These are phyloP conservation scores for Anagyrus pseudococci DNA, from an alignment of 2,888 invertebrate species.

Conservation along the genomic window DNA sequence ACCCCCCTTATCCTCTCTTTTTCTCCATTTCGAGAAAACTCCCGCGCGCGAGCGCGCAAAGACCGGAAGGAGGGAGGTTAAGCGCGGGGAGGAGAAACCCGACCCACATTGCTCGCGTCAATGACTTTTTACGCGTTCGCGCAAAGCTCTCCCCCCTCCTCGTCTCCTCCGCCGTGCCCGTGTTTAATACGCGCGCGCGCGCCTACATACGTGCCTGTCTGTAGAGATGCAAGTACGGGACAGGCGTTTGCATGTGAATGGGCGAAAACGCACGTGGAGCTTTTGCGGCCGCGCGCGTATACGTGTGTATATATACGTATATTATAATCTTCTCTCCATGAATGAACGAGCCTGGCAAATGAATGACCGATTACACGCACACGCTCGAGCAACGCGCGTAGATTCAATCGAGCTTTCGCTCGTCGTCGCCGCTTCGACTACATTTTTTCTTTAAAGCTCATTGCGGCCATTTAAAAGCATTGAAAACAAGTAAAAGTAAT, in stretches of 20 bases:
- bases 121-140: constrained; percentile 43
- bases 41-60: neutral
- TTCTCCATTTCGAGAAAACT: neutral
- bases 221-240: no score
- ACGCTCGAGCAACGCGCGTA: no score
- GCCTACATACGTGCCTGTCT: neutral
- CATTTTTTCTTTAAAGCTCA: no score
- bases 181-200: constrained; percentile 3
- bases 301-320: neutral
- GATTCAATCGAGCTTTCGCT: no score
- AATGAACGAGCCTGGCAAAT: no score
- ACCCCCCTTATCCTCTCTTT: neutral
- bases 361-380: no score
- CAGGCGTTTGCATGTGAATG: neutral
- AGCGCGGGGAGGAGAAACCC: constrained; percentile 30
- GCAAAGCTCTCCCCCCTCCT: constrained; percentile 29
- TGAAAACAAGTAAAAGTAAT: no score
- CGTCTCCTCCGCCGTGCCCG: neutral
- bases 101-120: constrained; percentile 48
- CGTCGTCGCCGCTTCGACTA: no score
- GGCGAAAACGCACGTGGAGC: neutral
- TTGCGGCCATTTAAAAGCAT: no score
- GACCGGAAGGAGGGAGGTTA: neutral
- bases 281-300: neutral
- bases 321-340: no score